These are phyloP conservation scores for Gadus chalcogrammus DNA, from an alignment of 2,113 vertebrate species.

Conservation along the genomic window DNA sequence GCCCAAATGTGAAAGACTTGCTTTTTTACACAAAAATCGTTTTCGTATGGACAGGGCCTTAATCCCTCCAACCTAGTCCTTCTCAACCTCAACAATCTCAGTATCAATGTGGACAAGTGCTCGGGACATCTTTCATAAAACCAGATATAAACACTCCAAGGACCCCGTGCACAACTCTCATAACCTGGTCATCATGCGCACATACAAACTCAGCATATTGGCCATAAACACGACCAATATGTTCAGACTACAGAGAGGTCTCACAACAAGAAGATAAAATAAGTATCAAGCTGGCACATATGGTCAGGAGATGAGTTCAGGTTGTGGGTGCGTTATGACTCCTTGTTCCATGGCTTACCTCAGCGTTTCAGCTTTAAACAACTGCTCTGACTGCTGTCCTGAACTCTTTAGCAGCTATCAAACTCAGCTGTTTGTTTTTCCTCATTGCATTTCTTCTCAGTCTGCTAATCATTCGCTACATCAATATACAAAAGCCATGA, in stretches of 20 bases:
- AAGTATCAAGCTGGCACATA: slow-evolving; percentile 2
- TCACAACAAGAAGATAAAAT: neutral
- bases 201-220: neutral
- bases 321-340: too few relatives aligned
- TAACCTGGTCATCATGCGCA: neutral
- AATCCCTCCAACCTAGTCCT: too few relatives aligned
- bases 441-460: slow-evolving; percentile 29
- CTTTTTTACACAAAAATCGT: too few relatives aligned
- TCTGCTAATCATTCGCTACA: slow-evolving; percentile 5
- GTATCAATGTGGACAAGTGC: too few relatives aligned
- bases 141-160: too few relatives aligned
- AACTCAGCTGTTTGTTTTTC: slow-evolving; percentile 33
- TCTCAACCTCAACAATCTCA: too few relatives aligned
- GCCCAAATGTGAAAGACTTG: too few relatives aligned
- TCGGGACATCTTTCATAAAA: too few relatives aligned
- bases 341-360: neutral
- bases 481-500: too few relatives aligned
- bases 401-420: slow-evolving; percentile 3
- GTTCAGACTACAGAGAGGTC: slow-evolving; percentile 1
- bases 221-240: neutral
- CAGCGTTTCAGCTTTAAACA: slow-evolving; percentile 14
- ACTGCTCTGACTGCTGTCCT: neutral
- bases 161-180: neutral
- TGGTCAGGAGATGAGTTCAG: neutral
- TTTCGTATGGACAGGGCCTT: too few relatives aligned